Evolutionary conservation across 2,888 invertebrate species (phyloP).

Genomic region (Drosophila yooni): DNA sequence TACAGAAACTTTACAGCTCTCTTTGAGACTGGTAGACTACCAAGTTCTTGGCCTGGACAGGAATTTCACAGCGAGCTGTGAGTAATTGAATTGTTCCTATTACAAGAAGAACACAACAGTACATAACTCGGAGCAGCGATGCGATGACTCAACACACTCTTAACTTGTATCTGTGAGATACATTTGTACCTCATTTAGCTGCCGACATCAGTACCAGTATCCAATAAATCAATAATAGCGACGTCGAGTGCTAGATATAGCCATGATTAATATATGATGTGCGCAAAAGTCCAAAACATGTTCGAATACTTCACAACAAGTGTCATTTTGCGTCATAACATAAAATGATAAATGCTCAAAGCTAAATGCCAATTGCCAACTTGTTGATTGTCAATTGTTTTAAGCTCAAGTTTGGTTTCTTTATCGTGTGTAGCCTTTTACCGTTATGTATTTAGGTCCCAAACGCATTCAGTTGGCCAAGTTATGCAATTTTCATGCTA

Average conservation of each 20-base stretch:
- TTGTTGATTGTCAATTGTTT: conserved; percentile 43
- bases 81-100: conserved; percentile 77
- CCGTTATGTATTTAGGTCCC: conserved; percentile 17
- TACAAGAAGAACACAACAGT: conserved; percentile 47
- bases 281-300: conserved; percentile 35
- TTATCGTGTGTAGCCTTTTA: conserved; percentile 37
- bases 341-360: conserved; percentile 30
- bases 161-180: conserved; percentile 45
- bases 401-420: conserved; percentile 29
- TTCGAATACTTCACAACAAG: conserved; percentile 65
- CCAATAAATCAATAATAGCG: conserved; percentile 68
- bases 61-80: conserved; percentile 59
- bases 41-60: conserved; percentile 16
- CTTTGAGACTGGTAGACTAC: conserved; percentile 5
- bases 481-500: conserved; percentile 62
- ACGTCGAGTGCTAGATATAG: conserved; percentile 45
- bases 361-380: conserved; percentile 36
- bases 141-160: conserved; percentile 67
- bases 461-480: conserved; percentile 19
- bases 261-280: conserved; percentile 49
- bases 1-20: conserved; percentile 23
- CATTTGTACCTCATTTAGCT: conserved; percentile 57
- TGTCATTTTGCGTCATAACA: conserved; percentile 73
- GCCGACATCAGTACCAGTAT: conserved; percentile 46
- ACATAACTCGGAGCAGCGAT: conserved; percentile 14